A percentile compares a stretch with the other conserved stretches of the same genome.
phyloP scores from a whole-genome alignment of 2,797 vertebrate species.

The Eurystomus glaucurus region DNA sequence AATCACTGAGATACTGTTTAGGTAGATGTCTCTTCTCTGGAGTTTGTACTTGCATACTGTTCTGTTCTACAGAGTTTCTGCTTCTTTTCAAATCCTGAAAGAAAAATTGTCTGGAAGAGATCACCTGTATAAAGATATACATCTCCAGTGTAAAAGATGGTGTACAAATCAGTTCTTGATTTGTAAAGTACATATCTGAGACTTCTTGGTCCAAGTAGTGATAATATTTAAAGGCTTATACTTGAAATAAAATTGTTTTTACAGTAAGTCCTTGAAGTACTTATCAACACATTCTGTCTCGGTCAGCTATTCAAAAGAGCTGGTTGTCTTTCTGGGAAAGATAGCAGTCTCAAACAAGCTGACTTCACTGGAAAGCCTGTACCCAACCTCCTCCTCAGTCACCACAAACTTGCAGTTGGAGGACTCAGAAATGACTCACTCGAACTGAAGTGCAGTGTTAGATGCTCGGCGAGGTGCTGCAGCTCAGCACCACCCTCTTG shows the following conservation, averaged over 20 bases:
- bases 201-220: neutral
- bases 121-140: neutral
- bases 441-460: neutral
- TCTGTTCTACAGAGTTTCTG: neutral
- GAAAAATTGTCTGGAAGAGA: neutral
- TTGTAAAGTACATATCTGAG: neutral
- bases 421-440: constrained; percentile 21
- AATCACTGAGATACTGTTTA: neutral
- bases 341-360: neutral
- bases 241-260: neutral
- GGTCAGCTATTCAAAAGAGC: neutral
- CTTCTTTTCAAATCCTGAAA: neutral
- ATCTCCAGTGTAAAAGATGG: neutral
- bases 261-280: neutral
- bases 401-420: neutral
- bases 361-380: constrained; percentile 31
- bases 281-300: neutral
- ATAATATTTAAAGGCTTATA: neutral
- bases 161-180: neutral
- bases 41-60: neutral
- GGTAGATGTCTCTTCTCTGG: neutral
- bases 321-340: constrained; percentile 3
- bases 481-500: neutral
- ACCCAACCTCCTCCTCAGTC: neutral
- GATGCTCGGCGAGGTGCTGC: neutral